These are phyloP conservation scores for Sitobion miscanthi DNA, from an alignment of 1,140 invertebrate genomes.

Conservation along the genomic window DNA sequence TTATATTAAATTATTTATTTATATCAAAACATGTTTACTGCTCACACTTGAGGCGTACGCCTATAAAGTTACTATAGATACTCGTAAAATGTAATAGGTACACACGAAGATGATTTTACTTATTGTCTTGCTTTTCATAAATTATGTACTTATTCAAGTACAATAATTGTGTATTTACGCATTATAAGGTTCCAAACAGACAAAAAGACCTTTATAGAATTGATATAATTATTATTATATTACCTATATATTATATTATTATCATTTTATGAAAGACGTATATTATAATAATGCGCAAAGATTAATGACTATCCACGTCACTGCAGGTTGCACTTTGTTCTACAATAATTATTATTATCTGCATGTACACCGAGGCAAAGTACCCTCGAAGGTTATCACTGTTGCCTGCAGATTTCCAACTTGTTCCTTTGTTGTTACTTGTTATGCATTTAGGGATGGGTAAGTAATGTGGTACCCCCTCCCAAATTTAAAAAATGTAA, in stretches of 20 bases:
- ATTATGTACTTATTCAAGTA: not conserved
- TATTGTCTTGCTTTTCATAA: not conserved
- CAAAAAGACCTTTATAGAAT: not conserved
- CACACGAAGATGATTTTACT: not conserved
- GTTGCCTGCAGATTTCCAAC: not conserved
- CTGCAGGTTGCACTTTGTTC: not conserved
- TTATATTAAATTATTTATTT: too few relatives aligned
- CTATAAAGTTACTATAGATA: not conserved
- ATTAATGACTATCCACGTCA: not conserved
- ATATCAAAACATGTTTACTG: not conserved
- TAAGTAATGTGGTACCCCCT: not conserved
- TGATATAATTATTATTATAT: slow-evolving; percentile 17
- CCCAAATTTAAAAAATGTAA: not conserved
- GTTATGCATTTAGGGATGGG: not conserved
- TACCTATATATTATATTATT: not conserved
- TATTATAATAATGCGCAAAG: not conserved
- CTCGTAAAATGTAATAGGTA: not conserved
- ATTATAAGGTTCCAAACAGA: not conserved
- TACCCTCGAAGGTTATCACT: not conserved
- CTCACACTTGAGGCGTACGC: not conserved
- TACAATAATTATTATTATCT: not conserved
- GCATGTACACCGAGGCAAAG: not conserved
- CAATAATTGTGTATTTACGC: not conserved
- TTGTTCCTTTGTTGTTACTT: not conserved
- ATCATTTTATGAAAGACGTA: not conserved